Percentiles rank a stretch among this genome's conserved stretches.
These are phyloP conservation scores for Hypotaenidia philippensis DNA, from an alignment of 2,797 vertebrate genomes.

Conservation along the genomic window DNA sequence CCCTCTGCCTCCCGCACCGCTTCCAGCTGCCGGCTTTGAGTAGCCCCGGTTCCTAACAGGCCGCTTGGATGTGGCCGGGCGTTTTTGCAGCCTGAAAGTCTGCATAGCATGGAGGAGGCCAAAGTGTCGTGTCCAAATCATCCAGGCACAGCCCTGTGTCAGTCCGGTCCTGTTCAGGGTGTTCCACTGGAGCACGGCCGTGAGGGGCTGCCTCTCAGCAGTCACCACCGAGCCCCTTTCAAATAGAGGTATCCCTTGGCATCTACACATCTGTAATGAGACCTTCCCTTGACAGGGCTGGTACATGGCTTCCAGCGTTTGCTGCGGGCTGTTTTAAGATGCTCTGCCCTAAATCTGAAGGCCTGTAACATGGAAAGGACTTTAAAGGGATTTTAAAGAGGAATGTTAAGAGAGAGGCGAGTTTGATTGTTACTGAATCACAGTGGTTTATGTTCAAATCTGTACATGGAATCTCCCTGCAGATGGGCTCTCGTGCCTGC, in stretches of 20 bases:
- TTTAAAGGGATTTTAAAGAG: neutral
- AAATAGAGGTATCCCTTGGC: neutral
- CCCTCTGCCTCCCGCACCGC: too few relatives aligned
- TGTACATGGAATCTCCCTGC: neutral
- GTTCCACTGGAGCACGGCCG: neutral
- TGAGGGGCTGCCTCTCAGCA: neutral
- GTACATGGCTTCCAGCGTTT: neutral
- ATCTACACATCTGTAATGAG: neutral
- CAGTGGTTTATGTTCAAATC: neutral
- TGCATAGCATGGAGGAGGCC: neutral
- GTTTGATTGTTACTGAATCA: neutral
- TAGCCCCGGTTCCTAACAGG: rapidly evolving
- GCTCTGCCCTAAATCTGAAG: neutral
- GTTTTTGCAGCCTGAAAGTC: neutral
- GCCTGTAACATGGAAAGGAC: neutral
- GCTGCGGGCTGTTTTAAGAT: neutral
- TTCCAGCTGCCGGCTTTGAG: neutral
- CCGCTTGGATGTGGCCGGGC: neutral
- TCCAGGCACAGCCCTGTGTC: neutral
- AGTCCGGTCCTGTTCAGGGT: rapidly evolving
- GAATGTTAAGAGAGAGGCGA: neutral
- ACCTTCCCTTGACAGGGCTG: neutral
- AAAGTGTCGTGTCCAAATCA: rapidly evolving
- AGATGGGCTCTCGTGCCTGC: rapidly evolving
- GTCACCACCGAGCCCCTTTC: neutral